phyloP scores from a whole-genome alignment of 1,140 invertebrate genomes.

The Helicoverpa zea region DNA sequence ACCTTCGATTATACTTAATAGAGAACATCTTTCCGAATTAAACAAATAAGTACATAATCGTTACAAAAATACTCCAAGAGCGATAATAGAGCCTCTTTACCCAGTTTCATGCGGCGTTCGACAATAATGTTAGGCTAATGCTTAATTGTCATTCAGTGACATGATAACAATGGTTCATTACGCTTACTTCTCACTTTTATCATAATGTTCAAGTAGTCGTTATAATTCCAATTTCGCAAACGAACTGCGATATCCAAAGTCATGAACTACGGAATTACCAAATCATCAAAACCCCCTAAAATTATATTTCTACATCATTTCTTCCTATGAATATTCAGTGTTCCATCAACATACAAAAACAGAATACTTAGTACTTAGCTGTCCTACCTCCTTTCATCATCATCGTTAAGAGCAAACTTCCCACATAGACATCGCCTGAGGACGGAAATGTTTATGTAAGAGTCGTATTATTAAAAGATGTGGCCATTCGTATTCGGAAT shows the following conservation, averaged over 20 bases:
- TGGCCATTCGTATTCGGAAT: conserved; percentile 28
- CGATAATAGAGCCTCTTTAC: conserved; percentile 23
- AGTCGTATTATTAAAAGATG: conserved; percentile 19
- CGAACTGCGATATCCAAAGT: too few species aligned
- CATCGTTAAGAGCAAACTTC: background rate
- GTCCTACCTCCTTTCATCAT: background rate
- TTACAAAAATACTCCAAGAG: background rate
- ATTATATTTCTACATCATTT: background rate
- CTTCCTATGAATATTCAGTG: too few species aligned
- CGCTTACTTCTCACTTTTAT: background rate
- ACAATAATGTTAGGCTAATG: conserved; percentile 12
- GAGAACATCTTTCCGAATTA: too few species aligned
- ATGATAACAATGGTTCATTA: conserved; percentile 27
- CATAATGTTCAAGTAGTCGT: conserved; percentile 4
- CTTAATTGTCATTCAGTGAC: conserved; percentile 24
- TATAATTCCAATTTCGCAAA: too few species aligned
- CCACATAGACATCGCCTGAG: conserved; percentile 9
- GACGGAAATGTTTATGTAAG: conserved; percentile 27
- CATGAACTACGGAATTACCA: too few species aligned
- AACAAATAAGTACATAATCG: background rate
- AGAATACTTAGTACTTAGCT: background rate
- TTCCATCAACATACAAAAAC: background rate
- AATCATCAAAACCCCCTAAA: background rate
- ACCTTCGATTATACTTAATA: too few species aligned
- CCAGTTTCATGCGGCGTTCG: conserved; percentile 1